Evolutionary conservation across 2,113 vertebrate species (phyloP).

Genomic region (Rafetus swinhoei): DNA sequence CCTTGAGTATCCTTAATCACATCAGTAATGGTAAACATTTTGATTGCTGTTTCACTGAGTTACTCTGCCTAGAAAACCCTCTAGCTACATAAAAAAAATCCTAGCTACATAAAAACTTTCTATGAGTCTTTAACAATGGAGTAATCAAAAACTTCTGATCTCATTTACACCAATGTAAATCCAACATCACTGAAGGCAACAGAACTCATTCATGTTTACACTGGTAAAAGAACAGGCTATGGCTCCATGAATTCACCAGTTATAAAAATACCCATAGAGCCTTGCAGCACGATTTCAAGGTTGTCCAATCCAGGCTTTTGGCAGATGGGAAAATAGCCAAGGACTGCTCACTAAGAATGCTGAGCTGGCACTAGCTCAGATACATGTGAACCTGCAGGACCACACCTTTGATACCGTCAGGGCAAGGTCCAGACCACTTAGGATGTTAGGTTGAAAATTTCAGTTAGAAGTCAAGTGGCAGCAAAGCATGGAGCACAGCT

Average conservation of each 20-base stretch:
- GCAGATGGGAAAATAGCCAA: neutral
- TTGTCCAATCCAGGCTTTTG: neutral
- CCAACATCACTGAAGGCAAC: neutral
- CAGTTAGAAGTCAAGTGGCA: neutral
- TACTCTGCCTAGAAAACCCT: neutral
- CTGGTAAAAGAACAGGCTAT: neutral
- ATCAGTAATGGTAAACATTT: neutral
- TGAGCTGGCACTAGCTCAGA: neutral
- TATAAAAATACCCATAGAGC: neutral
- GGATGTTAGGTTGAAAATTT: neutral
- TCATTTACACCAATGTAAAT: neutral
- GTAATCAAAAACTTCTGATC: neutral
- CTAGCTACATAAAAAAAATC: too few species aligned
- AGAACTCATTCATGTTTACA: neutral
- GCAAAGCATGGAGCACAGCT: neutral
- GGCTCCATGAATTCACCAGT: neutral
- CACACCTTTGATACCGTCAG: neutral
- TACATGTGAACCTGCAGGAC: neutral
- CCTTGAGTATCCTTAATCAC: neutral
- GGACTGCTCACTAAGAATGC: neutral
- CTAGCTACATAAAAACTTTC: neutral
- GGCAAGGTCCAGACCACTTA: neutral
- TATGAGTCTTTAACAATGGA: neutral
- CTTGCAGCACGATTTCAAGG: neutral
- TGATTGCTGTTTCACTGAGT: neutral